These are phyloP conservation scores for Drosophila ficusphila DNA, from an alignment of 1,140 invertebrate species.

Conservation along the genomic window DNA sequence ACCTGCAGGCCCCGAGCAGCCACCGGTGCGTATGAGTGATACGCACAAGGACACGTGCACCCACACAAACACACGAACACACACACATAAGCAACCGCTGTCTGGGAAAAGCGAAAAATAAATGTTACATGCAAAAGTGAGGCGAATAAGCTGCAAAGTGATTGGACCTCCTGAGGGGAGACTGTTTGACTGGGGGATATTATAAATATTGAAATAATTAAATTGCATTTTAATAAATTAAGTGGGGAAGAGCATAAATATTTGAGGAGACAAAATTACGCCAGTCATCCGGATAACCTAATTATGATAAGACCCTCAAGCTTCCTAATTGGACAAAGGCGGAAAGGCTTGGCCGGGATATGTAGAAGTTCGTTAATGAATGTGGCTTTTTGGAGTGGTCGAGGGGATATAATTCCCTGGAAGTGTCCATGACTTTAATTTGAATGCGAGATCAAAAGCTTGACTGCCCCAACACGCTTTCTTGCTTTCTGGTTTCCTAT, in stretches of 20 bases:
- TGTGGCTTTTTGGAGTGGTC: conserved; percentile 6
- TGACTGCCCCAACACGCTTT: not conserved
- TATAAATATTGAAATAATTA: conserved; percentile 61
- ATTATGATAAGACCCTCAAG: conserved; percentile 35
- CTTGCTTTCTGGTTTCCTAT: not conserved
- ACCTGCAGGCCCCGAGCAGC: conserved; percentile 20
- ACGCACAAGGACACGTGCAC: not conserved
- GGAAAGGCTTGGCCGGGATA: conserved; percentile 9
- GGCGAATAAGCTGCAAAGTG: conserved; percentile 50
- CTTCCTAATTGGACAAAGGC: conserved; percentile 35
- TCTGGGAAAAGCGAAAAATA: conserved; percentile 40
- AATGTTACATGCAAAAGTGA: conserved; percentile 54
- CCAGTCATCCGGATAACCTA: conserved; percentile 8
- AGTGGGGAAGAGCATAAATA: conserved; percentile 23
- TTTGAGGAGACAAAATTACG: conserved; percentile 7
- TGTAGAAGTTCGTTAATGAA: not conserved
- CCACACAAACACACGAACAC: not conserved
- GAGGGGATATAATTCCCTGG: not conserved
- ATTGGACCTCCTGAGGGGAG: conserved; percentile 16
- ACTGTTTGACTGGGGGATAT: not conserved
- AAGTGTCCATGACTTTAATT: conserved; percentile 11
- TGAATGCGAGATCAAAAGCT: not conserved
- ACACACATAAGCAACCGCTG: conserved; percentile 3
- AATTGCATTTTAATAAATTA: conserved; percentile 62
- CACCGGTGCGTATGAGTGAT: conserved; percentile 67